These are phyloP conservation scores for Albula goreensis DNA, from an alignment of 2,113 vertebrate species.

Conservation along the genomic window DNA sequence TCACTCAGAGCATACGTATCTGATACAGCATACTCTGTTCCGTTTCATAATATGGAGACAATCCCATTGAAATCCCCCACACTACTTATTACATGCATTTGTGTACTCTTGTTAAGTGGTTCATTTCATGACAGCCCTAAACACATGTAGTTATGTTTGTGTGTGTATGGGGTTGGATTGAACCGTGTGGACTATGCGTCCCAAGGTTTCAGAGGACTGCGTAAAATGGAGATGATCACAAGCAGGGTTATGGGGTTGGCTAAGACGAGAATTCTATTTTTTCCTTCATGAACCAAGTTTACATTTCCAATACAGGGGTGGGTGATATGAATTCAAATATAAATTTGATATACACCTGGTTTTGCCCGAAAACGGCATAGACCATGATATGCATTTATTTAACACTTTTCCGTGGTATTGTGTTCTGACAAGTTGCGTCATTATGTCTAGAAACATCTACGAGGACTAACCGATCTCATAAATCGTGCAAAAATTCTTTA, in stretches of 20 bases:
- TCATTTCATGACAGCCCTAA: background rate
- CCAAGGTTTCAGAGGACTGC: background rate
- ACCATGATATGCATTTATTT: too few species aligned
- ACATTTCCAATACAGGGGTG: background rate
- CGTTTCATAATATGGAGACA: background rate
- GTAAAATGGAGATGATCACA: background rate
- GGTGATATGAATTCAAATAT: too few species aligned
- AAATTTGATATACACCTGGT: too few species aligned
- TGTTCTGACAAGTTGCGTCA: too few species aligned
- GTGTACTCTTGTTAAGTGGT: background rate
- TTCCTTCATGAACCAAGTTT: background rate
- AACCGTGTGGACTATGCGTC: too few species aligned
- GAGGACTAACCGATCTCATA: too few species aligned
- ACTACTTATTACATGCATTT: background rate
- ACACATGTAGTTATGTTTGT: background rate
- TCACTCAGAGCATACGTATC: background rate
- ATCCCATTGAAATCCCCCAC: background rate
- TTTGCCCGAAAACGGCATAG: too few species aligned
- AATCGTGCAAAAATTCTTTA: too few species aligned
- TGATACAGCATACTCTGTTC: background rate
- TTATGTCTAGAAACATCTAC: too few species aligned
- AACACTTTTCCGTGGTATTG: too few species aligned
- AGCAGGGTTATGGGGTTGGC: background rate
- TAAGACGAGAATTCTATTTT: background rate
- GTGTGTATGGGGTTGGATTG: background rate